Percentiles rank a stretch among this genome's conserved stretches.
These are phyloP conservation scores for Tuta absoluta DNA, from an alignment of 2,888 invertebrate genomes.

Conservation along the genomic window DNA sequence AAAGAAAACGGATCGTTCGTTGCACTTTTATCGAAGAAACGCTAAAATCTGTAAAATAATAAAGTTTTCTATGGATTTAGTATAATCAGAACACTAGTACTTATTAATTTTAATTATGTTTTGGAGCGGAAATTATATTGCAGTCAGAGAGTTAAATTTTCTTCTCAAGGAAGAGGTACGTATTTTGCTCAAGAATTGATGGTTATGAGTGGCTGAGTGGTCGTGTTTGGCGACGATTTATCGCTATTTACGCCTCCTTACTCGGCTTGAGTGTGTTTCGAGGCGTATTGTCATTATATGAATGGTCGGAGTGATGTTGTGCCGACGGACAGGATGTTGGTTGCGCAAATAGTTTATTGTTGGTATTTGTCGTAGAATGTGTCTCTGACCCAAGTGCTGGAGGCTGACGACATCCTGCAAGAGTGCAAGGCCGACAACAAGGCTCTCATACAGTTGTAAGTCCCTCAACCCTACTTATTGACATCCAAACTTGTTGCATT, in stretches of 20 bases:
- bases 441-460: slow-evolving; percentile 95
- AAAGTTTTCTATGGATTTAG: slow-evolving; percentile 73
- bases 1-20: slow-evolving; percentile 64
- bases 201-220: slow-evolving; percentile 62
- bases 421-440: slow-evolving; percentile 97
- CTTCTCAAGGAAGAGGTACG: slow-evolving; percentile 89
- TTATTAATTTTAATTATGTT: slow-evolving; percentile 85
- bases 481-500: slow-evolving; percentile 2
- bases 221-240: slow-evolving; percentile 44
- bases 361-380: slow-evolving; percentile 87
- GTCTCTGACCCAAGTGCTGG: slow-evolving; percentile 93
- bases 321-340: slow-evolving; percentile 27
- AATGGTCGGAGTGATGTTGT: slow-evolving; percentile 14
- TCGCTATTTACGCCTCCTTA: slow-evolving; percentile 37
- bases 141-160: slow-evolving; percentile 87
- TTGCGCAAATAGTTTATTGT: slow-evolving; percentile 33
- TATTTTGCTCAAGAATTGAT: slow-evolving; percentile 67
- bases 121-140: slow-evolving; percentile 89
- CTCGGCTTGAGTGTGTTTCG: slow-evolving; percentile 20
- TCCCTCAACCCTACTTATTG: slow-evolving; percentile 45
- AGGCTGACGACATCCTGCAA: slow-evolving; percentile 96
- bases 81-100: slow-evolving; percentile 61
- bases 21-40: slow-evolving; percentile 63
- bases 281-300: slow-evolving; percentile 24
- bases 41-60: slow-evolving; percentile 62